Base-by-base conservation (phyloP, 2,888 invertebrate genomes). In the Odontothrips loti region DNA sequence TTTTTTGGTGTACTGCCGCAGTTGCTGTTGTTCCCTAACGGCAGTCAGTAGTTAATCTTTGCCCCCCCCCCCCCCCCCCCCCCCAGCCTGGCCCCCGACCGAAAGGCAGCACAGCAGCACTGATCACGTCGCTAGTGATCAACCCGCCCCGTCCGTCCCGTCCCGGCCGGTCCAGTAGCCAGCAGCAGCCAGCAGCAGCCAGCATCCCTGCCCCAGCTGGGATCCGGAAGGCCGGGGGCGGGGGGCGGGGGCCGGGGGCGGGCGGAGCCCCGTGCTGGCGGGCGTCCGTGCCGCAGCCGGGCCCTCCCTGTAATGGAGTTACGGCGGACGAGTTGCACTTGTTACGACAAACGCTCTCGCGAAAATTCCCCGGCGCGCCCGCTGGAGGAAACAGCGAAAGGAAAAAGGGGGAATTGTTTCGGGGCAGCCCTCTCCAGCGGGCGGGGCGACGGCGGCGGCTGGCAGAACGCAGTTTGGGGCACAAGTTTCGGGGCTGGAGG, bases 311-410 rank as follows among this genome's bases (percentile, higher is more conserved):
- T 68, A 68, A 68, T 68, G 68, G 68, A 68, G 68, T 68, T 68
- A 68, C 68, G 34, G 34, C 34, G 34, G 34, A 43, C 34, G 58
- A 68, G 68, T 68, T 23, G 68, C 68, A 68, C 68, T 68, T 68
- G 68, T 68, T 68, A 68, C 23, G 68, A 68, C 68, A 68, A 68
- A 68, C 68, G 68, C 23, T 6, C 34, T 68, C 68, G 68, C 68
- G 23, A 23, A 68, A 68, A 68, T 68, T 68, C 68, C 3, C 34
- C 34, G 34, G 2, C 34, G 34, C 34, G 34, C 34, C 51, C 51
- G 51, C 4, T 6, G 51, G 51, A 51, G 51, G 68, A 68, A 68
- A 68, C 68, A 23, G 68, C 23, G 11, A n/a, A n/a, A 23, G 68
- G 51, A 51, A 51, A 51, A 43, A 43, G 34, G 34, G 34, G 15